Conservation (phyloP, 2,797 vertebrate species). For the Pogonophryne albipinna region DNA sequence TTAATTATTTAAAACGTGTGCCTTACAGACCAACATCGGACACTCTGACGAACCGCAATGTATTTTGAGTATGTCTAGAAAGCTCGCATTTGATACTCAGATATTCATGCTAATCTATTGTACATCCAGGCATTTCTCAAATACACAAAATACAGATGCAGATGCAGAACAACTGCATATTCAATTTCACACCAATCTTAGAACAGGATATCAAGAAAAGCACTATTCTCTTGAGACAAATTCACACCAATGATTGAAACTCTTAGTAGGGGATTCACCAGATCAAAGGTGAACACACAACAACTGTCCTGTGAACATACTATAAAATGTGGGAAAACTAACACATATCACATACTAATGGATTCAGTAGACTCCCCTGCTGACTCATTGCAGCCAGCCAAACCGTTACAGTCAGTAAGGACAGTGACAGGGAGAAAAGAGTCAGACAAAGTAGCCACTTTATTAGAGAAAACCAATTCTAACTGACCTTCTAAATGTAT, state of each 20-base stretch:
- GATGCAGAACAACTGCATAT: too few species aligned
- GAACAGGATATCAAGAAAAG: too few species aligned
- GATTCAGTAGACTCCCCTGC: conserved; percentile 1
- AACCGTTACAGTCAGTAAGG: conserved; percentile 1
- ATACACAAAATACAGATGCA: too few species aligned
- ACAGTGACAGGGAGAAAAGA: background rate
- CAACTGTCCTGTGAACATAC: background rate
- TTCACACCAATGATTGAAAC: background rate
- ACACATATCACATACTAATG: background rate
- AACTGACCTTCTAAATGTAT: conserved; percentile 8
- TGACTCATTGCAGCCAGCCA: background rate
- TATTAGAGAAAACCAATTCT: conserved; percentile 18
- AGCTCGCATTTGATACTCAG: too few species aligned
- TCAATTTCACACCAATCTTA: too few species aligned
- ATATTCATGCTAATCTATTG: too few species aligned
- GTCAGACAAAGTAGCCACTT: background rate
- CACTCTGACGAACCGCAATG: too few species aligned
- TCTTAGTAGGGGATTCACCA: conserved; percentile 4
- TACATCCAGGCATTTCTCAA: too few species aligned
- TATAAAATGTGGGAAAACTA: background rate
- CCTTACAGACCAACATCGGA: too few species aligned
- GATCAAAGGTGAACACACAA: background rate
- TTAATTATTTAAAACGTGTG: too few species aligned
- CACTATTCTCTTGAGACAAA: background rate
- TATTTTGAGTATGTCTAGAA: too few species aligned